phyloP scores from a whole-genome alignment of 2,797 vertebrate species.

The Lycodopsis pacificus region DNA sequence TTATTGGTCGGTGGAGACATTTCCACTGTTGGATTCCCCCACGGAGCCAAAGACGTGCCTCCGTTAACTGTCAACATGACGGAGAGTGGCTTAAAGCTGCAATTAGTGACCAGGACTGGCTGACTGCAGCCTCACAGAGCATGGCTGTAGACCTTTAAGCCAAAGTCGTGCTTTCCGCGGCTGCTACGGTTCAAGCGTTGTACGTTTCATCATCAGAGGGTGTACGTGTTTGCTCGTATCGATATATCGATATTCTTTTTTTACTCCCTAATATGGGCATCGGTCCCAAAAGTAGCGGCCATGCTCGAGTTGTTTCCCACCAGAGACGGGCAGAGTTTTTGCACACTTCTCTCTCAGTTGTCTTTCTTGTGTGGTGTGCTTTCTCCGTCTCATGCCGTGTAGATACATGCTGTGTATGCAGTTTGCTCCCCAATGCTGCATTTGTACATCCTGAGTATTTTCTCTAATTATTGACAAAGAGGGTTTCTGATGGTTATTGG shows the following conservation, averaged over 20 bases:
- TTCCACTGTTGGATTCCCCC: conserved; percentile 6
- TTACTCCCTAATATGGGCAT: too few relatives aligned
- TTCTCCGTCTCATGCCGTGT: conserved; percentile 24
- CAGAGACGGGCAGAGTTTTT: conserved; percentile 2
- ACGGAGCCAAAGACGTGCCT: not conserved
- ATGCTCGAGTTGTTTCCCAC: conserved; percentile 10
- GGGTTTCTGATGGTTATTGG: conserved; percentile 51
- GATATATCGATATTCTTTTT: too few relatives aligned
- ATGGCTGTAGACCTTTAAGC: not conserved
- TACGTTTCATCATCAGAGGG: too few relatives aligned
- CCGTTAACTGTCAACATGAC: not conserved
- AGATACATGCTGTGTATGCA: not conserved
- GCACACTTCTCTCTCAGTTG: not conserved
- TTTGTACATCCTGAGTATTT: conserved; percentile 31
- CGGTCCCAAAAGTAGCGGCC: too few relatives aligned
- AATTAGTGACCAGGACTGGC: not conserved
- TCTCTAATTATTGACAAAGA: conserved; percentile 15
- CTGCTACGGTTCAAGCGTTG: too few relatives aligned
- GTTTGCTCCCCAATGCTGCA: conserved; percentile 27
- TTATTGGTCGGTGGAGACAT: not conserved
- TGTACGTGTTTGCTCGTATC: too few relatives aligned
- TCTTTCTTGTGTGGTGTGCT: not conserved
- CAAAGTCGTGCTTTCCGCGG: too few relatives aligned
- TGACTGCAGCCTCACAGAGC: not conserved
- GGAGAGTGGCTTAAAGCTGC: not conserved